Conservation (phyloP, 2,113 vertebrate genomes). For the Emydura subglobosa region DNA sequence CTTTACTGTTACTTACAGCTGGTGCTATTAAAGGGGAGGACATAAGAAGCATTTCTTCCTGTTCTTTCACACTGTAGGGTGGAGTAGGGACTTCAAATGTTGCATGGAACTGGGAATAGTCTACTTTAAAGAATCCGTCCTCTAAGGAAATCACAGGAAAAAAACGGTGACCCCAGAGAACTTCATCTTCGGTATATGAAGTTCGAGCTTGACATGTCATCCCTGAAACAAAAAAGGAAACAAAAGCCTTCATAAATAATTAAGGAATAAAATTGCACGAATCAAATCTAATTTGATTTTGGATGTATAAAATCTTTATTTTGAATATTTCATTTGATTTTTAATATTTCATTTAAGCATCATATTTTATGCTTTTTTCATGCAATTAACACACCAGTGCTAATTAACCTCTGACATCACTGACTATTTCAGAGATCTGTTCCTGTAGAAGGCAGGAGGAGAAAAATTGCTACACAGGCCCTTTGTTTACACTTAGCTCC, state of each 20-base stretch:
- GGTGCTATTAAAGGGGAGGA: conserved; percentile 97
- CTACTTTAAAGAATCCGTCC: conserved; percentile 99
- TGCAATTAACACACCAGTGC: neutral
- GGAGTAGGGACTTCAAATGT: conserved; percentile 97
- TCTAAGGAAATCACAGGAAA: conserved; percentile 98
- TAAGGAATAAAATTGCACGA: neutral
- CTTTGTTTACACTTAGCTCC: neutral
- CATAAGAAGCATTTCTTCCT: conserved; percentile 96
- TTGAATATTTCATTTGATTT: neutral
- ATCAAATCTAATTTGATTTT: neutral
- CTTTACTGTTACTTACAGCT: conserved; percentile 94
- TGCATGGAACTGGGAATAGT: conserved; percentile 99
- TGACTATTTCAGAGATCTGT: too few species aligned
- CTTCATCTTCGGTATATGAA: conserved; percentile 98
- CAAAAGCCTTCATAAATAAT: neutral
- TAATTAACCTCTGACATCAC: neutral
- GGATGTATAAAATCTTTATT: accelerated
- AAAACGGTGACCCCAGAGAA: conserved; percentile 98
- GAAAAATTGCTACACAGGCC: neutral
- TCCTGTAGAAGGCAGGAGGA: neutral
- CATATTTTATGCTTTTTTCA: accelerated
- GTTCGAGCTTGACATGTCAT: conserved; percentile 99
- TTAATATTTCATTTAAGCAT: accelerated
- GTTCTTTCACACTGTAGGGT: conserved; percentile 97
- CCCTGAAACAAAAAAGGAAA: conserved; percentile 79